These are phyloP conservation scores for Petrocephalus zakoni DNA, from an alignment of 2,113 vertebrate species.

Conservation along the genomic window DNA sequence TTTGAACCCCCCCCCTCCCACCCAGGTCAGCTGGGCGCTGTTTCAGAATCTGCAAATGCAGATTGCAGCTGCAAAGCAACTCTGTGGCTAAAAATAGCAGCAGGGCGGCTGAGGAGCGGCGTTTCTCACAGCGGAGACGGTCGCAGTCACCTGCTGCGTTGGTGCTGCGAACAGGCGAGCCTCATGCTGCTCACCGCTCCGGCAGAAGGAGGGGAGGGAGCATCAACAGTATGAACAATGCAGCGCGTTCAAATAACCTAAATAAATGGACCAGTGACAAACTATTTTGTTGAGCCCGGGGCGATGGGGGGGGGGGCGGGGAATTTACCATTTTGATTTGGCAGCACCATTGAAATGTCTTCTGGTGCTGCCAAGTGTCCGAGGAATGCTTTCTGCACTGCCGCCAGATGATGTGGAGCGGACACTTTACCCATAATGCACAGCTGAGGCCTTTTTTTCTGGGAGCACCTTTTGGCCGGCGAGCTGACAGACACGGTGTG, in stretches of 20 bases:
- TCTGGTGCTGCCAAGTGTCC: neutral
- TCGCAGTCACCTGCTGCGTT: neutral
- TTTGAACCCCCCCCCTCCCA: neutral
- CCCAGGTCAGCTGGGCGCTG: neutral
- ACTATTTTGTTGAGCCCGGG: neutral
- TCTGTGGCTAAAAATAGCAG: neutral
- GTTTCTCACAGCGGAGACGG: neutral
- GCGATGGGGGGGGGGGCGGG: neutral
- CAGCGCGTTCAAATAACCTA: neutral
- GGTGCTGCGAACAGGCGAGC: neutral
- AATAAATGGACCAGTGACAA: conserved; percentile 4
- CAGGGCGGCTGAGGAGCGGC: neutral
- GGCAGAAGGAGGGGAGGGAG: neutral
- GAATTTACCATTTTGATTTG: neutral
- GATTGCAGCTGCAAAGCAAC: neutral
- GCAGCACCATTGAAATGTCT: neutral
- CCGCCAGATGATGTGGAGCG: neutral
- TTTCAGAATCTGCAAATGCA: neutral
- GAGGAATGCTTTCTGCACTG: neutral
- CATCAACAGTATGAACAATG: neutral
- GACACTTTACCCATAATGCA: neutral
- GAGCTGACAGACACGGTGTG: neutral
- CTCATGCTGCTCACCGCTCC: neutral
- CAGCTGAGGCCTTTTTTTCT: neutral
- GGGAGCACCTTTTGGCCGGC: neutral